Conservation (phyloP, 2,113 vertebrate genomes). For the Neodontobutis hainanensis region DNA sequence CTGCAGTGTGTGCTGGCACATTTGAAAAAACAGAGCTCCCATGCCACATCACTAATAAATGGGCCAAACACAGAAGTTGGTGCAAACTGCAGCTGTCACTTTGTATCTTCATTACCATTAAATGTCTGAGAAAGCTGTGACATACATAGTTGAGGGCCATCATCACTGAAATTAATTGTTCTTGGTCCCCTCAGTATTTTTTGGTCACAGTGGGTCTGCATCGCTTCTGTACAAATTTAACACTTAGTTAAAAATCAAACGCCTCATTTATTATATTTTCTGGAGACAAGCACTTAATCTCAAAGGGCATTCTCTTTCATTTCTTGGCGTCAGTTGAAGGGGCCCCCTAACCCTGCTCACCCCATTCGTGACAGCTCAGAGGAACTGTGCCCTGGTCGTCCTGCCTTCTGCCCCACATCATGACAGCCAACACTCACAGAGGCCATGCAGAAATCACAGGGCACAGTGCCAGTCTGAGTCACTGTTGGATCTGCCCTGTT, state of each 20-base stretch:
- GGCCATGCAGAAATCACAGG: slow-evolving; percentile 49
- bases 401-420: slow-evolving; percentile 34
- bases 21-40: no score
- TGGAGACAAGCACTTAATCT: slow-evolving; percentile 1
- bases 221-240: no score
- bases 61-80: no score
- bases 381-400: slow-evolving; percentile 39
- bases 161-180: no score
- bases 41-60: no score
- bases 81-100: no score
- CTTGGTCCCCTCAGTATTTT: no score
- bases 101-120: no score
- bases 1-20: no score
- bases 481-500: slow-evolving; percentile 22
- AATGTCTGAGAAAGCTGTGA: no score
- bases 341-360: slow-evolving; percentile 40
- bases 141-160: no score
- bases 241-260: background rate
- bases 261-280: background rate
- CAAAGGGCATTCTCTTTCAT: slow-evolving; percentile 18
- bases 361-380: slow-evolving; percentile 45
- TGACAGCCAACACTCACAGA: slow-evolving; percentile 43
- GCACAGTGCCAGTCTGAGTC: slow-evolving; percentile 27
- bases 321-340: slow-evolving; percentile 31
- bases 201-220: no score